Conservation (phyloP, 1,140 invertebrate genomes). For the Cheumatopsyche charites region DNA sequence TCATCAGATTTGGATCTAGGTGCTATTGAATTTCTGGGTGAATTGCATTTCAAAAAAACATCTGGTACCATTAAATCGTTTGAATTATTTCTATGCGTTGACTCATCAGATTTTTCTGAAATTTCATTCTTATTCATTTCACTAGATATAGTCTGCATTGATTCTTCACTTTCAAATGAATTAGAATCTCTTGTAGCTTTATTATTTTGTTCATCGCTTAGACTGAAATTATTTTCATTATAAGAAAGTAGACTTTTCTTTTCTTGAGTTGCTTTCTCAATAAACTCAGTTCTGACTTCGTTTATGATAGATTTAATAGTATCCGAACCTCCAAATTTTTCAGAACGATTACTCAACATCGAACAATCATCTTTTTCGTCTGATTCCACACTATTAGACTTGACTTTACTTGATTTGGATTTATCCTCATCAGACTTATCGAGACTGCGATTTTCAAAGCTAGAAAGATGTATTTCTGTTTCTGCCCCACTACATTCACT, state of each 20-base stretch:
- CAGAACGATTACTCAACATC: not conserved
- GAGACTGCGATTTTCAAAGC: constrained; percentile 41
- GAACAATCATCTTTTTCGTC: not conserved
- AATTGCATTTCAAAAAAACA: constrained; percentile 44
- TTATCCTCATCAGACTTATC: constrained; percentile 27
- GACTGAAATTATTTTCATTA: constrained; percentile 49
- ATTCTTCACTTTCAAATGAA: not conserved
- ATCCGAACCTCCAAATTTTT: constrained; percentile 36
- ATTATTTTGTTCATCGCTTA: not conserved
- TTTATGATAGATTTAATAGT: constrained; percentile 47
- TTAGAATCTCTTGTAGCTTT: no score
- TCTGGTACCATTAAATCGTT: not conserved
- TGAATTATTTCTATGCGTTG: not conserved
- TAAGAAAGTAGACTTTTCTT: constrained; percentile 52
- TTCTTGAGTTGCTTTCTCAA: constrained; percentile 40
- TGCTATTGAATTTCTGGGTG: constrained; percentile 42
- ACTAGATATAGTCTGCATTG: no score
- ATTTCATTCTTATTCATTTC: no score
- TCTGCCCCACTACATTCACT: constrained; percentile 58
- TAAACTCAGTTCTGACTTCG: constrained; percentile 40
- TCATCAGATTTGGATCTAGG: not conserved
- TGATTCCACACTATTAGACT: not conserved
- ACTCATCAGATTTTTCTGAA: no score
- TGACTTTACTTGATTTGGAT: not conserved
- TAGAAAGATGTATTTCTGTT: constrained; percentile 53